Evolutionary conservation across 1,140 invertebrate species (phyloP).

Genomic region (Megathymus violae): DNA sequence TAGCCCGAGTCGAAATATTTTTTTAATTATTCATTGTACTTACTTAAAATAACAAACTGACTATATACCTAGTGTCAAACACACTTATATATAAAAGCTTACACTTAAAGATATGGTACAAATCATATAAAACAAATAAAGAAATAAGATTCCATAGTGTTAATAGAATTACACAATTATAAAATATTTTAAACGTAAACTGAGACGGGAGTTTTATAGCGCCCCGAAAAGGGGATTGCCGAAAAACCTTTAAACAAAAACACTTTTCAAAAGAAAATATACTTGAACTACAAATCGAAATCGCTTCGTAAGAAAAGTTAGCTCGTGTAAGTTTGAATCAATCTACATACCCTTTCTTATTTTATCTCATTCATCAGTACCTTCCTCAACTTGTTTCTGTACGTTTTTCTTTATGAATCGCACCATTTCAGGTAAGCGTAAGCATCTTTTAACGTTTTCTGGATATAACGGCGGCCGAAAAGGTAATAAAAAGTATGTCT

Average conservation of each 20-base stretch:
- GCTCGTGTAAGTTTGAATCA: constrained; percentile 24
- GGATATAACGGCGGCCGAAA: constrained; percentile 45
- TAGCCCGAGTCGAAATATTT: no score
- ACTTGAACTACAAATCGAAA: constrained; percentile 22
- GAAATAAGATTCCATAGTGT: no score
- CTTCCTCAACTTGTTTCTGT: constrained; percentile 25
- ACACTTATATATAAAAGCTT: no score
- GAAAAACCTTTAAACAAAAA: constrained; percentile 4
- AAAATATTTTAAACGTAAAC: no score
- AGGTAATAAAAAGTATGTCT: constrained; percentile 47
- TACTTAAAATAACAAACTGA: no score
- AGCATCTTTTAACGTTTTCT: constrained; percentile 51
- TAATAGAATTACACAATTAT: no score
- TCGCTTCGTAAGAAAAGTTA: constrained; percentile 19
- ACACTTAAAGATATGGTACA: no score
- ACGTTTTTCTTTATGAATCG: constrained; percentile 47
- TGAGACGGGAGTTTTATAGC: no score
- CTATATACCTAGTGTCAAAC: no score
- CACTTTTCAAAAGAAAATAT: constrained; percentile 16
- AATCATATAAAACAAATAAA: no score
- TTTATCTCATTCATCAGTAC: constrained; percentile 42
- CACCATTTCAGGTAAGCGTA: constrained; percentile 52
- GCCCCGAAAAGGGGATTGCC: no score
- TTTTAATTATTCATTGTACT: no score
- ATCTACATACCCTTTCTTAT: constrained; percentile 22